These are phyloP conservation scores for Scelioninae gen. 2 DNA, from an alignment of 2,888 invertebrate species.

Conservation along the genomic window DNA sequence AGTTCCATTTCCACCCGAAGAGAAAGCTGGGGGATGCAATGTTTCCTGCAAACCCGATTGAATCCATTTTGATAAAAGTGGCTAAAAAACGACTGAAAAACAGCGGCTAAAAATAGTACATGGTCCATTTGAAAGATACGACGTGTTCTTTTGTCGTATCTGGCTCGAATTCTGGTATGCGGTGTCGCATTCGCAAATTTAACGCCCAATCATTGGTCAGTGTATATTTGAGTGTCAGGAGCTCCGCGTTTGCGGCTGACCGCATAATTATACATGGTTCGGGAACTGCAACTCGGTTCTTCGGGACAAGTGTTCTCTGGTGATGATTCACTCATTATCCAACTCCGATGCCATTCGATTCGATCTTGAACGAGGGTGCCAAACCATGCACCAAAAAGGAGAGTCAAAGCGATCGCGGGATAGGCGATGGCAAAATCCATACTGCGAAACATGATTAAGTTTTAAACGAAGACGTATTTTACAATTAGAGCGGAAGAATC, in stretches of 20 bases:
- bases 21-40: too few relatives aligned
- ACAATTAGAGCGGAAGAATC: too few relatives aligned
- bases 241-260: constrained; percentile 36
- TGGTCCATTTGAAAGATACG: background rate
- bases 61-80: too few relatives aligned
- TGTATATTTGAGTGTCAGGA: constrained; percentile 32
- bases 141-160: background rate
- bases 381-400: too few relatives aligned
- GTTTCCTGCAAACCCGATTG: too few relatives aligned
- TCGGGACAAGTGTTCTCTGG: constrained; percentile 49
- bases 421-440: too few relatives aligned
- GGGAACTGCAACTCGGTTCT: constrained; percentile 44
- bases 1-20: too few relatives aligned
- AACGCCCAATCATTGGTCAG: constrained; percentile 27
- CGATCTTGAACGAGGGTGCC: constrained; percentile 42
- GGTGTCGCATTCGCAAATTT: constrained; percentile 24
- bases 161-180: constrained; percentile 30
- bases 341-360: constrained; percentile 54
- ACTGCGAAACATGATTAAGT: too few relatives aligned
- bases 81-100: too few relatives aligned
- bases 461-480: too few relatives aligned
- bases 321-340: constrained; percentile 62
- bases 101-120: too few relatives aligned
- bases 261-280: constrained; percentile 61
- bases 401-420: too few relatives aligned